Percentiles rank a stretch among this genome's conserved stretches.
Evolutionary conservation across 2,113 vertebrate species (phyloP).

Genomic region (Gymnarchus niloticus): DNA sequence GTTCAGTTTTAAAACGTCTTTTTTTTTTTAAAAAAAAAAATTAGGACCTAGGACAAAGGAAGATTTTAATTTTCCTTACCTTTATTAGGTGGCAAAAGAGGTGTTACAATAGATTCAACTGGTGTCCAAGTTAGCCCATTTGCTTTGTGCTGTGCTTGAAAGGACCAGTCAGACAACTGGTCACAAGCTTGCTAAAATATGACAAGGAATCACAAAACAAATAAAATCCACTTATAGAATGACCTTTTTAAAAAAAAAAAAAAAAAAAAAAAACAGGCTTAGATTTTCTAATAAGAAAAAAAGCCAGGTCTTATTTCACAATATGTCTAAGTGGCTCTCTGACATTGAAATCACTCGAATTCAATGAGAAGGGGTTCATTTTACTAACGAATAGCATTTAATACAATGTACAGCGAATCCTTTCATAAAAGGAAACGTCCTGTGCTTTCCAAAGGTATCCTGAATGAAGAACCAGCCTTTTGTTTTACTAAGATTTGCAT

Average conservation of each 20-base stretch:
- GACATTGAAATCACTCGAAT: neutral
- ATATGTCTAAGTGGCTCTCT: neutral
- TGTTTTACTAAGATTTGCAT: too few relatives aligned
- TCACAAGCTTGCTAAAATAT: neutral
- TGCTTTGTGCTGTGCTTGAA: slow-evolving; percentile 42
- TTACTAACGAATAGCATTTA: neutral
- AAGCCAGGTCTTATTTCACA: neutral
- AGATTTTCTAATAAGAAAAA: neutral
- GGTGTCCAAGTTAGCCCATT: slow-evolving; percentile 49
- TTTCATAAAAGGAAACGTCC: neutral
- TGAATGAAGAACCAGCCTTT: too few relatives aligned
- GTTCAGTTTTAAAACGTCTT: neutral
- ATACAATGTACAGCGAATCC: neutral
- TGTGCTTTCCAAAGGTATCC: too few relatives aligned
- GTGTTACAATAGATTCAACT: slow-evolving; percentile 43
- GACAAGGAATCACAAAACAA: neutral
- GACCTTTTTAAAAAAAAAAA: neutral
- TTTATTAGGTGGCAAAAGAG: slow-evolving; percentile 47
- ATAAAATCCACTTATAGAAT: neutral
- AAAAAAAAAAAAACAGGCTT: neutral
- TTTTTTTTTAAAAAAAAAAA: neutral
- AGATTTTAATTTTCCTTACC: slow-evolving; percentile 35
- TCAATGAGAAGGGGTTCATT: too few relatives aligned
- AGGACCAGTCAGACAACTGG: slow-evolving; percentile 27
- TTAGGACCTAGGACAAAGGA: neutral